These are phyloP conservation scores for Rhinella marina DNA, from an alignment of 2,797 vertebrate genomes.

Conservation along the genomic window DNA sequence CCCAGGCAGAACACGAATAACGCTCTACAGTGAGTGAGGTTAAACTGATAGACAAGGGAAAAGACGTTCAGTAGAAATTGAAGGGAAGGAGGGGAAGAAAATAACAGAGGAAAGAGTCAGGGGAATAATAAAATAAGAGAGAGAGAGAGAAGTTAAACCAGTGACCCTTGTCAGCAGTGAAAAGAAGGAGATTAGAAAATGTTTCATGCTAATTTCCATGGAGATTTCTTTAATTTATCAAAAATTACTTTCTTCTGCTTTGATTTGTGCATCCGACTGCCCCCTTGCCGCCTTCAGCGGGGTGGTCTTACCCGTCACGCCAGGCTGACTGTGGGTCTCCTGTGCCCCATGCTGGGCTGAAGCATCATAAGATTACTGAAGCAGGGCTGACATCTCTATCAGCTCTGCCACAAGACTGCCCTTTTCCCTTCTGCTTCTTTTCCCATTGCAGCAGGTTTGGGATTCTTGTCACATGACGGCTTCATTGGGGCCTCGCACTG, in stretches of 20 bases:
- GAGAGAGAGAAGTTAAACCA: constrained; percentile 84
- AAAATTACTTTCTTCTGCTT: constrained; percentile 88
- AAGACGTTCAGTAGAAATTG: constrained; percentile 68
- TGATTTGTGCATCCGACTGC: constrained; percentile 83
- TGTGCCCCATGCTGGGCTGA: constrained; percentile 85
- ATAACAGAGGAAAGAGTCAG: constrained; percentile 72
- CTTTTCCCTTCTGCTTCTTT: constrained; percentile 72
- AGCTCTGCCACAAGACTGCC: constrained; percentile 82
- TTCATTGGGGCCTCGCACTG: constrained; percentile 84
- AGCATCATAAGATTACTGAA: constrained; percentile 89
- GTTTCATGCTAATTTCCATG: constrained; percentile 99
- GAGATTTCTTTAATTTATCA: constrained; percentile 99
- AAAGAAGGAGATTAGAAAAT: constrained; percentile 98
- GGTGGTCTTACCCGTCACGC: constrained; percentile 93
- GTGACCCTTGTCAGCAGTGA: constrained; percentile 95
- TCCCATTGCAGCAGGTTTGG: constrained; percentile 71
- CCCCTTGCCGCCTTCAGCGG: constrained; percentile 80
- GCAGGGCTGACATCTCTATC: constrained; percentile 95
- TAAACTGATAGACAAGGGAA: constrained; percentile 66
- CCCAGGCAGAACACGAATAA: constrained; percentile 69
- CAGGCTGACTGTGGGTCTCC: constrained; percentile 81
- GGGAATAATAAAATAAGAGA: constrained; percentile 92
- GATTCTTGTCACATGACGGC: constrained; percentile 95
- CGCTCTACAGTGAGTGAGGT: constrained; percentile 67
- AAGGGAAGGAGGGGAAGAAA: constrained; percentile 66